Evolutionary conservation across 2,888 invertebrate genomes (phyloP), one percentile per base, ranked within the genome.

Genomic region (Drosophila macrospina): DNA sequence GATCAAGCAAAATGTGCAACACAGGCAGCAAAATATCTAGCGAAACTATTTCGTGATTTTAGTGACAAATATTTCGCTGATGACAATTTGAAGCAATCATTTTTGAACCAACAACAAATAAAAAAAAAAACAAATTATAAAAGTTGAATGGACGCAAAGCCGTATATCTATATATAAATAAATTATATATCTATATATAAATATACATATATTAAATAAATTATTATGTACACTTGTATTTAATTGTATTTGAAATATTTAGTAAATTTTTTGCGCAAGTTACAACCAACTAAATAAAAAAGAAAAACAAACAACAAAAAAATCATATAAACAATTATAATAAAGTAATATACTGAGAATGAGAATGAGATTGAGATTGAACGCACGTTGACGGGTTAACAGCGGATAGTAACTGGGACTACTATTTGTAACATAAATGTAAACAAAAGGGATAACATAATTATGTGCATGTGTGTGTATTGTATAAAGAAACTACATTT

Each of bases 21-120:
- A 74, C 66, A 75, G 67, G 63, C 69, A 71, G 63, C 52, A 69
- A 74, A 69, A 82, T 89, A 85, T 89, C 79, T 83, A 79, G 89
- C 90, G 90, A 89, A 88, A 82, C 89, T 88, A 86, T 90, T 91
- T 90, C 88, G 90, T 91, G 91, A 90, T 90, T 91, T 83, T 85
- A 88, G 82, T 85, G 89, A 86, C 90, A 90, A 90, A 90, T 90
- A 90, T 90, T 90, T 90, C 90, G 90, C 90, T 91, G 90, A 88
- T 78, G 90, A 88, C 90, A 90, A 88, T 90, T 91, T 83, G 88
- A 91, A 90, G 91, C 90, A 90, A 90, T 90, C 90, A 90, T 90
- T 90, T 86, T 90, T 88, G 85, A 90, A 85, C 70, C 77, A 88
- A 78, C 78, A 77, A 74, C 75, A 73, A 74, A 72, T 51, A 61